Evolutionary conservation across 2,797 vertebrate genomes (phyloP).

Genomic region (Delichon dasypus): DNA sequence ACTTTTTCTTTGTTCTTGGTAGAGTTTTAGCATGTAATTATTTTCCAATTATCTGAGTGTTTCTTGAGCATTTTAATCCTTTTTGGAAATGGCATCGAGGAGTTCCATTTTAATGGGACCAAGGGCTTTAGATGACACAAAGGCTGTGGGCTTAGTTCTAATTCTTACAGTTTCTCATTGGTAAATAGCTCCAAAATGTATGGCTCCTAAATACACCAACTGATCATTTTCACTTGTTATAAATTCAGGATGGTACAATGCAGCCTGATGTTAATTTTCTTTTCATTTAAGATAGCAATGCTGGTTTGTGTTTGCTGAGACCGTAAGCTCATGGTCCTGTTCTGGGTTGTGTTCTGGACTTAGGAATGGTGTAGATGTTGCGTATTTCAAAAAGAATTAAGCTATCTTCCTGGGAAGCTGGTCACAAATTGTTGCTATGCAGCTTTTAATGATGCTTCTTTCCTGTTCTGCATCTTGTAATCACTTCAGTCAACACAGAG

Average conservation of each 20-base stretch:
- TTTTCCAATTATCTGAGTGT: slow-evolving; percentile 20
- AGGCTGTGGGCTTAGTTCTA: not conserved
- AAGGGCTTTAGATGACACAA: not conserved
- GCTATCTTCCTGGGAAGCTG: not conserved
- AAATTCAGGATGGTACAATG: not conserved
- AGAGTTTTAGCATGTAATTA: slow-evolving; percentile 35
- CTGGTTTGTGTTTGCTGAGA: not conserved
- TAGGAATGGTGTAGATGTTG: not conserved
- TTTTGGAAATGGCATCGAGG: not conserved
- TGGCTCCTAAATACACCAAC: not conserved
- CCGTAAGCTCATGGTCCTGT: not conserved
- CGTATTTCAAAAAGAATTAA: not conserved
- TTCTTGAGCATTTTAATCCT: not conserved
- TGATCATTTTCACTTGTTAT: not conserved
- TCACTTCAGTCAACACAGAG: not conserved
- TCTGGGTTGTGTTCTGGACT: not conserved
- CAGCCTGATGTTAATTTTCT: not conserved
- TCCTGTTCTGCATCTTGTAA: not conserved
- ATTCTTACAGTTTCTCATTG: not conserved
- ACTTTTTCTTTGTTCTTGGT: slow-evolving; percentile 15
- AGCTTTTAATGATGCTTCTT: not conserved
- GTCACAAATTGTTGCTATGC: not conserved
- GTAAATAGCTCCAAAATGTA: not conserved
- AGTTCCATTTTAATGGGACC: not conserved
- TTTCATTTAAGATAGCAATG: not conserved